phyloP scores from a whole-genome alignment of 1,140 invertebrate genomes.

The Batillaria attramentaria region DNA sequence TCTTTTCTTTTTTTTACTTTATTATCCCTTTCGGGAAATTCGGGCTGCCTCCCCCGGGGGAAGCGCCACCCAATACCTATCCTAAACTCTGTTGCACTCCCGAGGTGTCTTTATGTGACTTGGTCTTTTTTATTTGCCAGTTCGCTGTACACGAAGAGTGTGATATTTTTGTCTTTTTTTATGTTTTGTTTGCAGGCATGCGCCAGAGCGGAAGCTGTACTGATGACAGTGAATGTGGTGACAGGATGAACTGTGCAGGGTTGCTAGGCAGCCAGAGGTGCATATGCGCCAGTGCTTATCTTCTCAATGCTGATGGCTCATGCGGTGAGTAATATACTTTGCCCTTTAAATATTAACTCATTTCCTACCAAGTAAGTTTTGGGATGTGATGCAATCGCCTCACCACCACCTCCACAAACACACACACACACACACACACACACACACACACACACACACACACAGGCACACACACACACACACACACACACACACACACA shows the following conservation, averaged over 20 bases:
- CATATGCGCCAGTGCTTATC: background rate
- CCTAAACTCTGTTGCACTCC: background rate
- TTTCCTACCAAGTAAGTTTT: background rate
- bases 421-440: background rate
- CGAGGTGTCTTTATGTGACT: background rate
- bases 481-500: background rate
- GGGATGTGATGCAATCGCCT: background rate
- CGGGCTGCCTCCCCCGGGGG: too few species aligned
- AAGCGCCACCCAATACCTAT: background rate
- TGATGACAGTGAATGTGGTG: constrained; percentile 3
- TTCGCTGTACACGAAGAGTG: background rate
- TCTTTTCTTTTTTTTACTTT: background rate
- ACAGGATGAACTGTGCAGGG: constrained; percentile 2
- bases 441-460: background rate
- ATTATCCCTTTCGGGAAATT: background rate
- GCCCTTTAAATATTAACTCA: too few species aligned
- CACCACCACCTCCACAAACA: background rate
- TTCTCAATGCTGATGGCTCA: background rate
- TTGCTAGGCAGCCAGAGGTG: constrained; percentile 4
- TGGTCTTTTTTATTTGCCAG: background rate
- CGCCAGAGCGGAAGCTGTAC: background rate
- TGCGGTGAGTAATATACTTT: too few species aligned
- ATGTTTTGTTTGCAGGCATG: background rate
- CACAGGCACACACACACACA: background rate
- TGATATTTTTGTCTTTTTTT: background rate